phyloP scores from a whole-genome alignment of 2,888 invertebrate species.

The Drosophila rellima region DNA sequence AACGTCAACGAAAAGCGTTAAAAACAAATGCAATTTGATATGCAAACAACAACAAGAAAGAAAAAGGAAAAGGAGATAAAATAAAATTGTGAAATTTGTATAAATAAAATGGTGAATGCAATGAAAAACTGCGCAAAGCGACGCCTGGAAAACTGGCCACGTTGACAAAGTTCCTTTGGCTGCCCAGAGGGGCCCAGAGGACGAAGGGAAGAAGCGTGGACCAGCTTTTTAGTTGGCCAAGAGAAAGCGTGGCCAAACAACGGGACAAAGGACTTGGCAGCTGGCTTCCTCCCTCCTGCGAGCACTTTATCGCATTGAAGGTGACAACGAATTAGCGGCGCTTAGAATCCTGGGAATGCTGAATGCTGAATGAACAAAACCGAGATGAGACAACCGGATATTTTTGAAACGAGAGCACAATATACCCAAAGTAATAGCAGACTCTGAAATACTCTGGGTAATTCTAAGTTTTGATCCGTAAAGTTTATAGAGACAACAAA shows the following conservation, averaged over 20 bases:
- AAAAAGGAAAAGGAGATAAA: too few species aligned
- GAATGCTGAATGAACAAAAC: slow-evolving; percentile 16
- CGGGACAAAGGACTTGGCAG: slow-evolving; percentile 22
- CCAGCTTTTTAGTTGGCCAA: slow-evolving; percentile 12
- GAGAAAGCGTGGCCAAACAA: slow-evolving; percentile 5
- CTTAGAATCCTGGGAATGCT: slow-evolving; percentile 33
- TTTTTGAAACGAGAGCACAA: slow-evolving; percentile 1
- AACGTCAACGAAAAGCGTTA: slow-evolving; percentile 2
- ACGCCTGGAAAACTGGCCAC: slow-evolving; percentile 31
- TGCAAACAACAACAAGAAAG: slow-evolving; percentile 47
- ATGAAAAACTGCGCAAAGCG: slow-evolving; percentile 38
- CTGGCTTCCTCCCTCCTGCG: neutral
- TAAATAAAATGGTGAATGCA: slow-evolving; percentile 48
- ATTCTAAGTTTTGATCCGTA: too few species aligned
- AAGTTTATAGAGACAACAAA: too few species aligned
- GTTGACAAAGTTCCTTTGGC: slow-evolving; percentile 12
- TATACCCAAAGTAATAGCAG: neutral
- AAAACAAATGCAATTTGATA: slow-evolving; percentile 68
- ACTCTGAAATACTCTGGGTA: neutral
- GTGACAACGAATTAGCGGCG: slow-evolving; percentile 75
- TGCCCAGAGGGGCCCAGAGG: neutral
- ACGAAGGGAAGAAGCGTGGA: neutral
- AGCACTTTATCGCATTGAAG: slow-evolving; percentile 50
- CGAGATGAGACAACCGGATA: neutral
- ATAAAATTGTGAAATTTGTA: slow-evolving; percentile 32